These are phyloP conservation scores for Madoqua kirkii DNA, from an alignment of 2,113 vertebrate genomes.

Conservation along the genomic window DNA sequence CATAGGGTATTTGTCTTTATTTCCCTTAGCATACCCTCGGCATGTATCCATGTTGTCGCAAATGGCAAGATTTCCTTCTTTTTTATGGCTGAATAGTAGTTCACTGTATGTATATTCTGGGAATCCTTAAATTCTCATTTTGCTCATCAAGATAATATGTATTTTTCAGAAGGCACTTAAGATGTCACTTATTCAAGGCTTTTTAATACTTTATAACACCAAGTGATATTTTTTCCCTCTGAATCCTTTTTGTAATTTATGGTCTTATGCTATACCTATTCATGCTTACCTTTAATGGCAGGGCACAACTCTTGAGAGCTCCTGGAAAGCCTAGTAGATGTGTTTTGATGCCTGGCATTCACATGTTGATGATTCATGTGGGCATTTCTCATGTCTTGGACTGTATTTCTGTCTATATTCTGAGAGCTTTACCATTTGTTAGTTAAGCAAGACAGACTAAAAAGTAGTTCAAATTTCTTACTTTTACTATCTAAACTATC, in stretches of 20 bases:
- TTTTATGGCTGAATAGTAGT: background rate
- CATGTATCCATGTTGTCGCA: background rate
- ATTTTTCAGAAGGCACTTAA: background rate
- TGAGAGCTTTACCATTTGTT: background rate
- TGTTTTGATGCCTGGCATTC: background rate
- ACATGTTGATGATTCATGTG: background rate
- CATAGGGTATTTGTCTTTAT: background rate
- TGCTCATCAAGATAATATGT: background rate
- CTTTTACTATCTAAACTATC: background rate
- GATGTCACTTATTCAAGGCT: background rate
- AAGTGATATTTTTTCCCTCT: background rate
- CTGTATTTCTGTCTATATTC: background rate
- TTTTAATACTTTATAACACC: background rate
- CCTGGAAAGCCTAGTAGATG: background rate
- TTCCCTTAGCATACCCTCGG: background rate
- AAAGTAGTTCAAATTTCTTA: background rate
- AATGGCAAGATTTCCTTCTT: background rate
- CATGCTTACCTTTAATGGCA: background rate
- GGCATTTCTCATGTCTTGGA: background rate
- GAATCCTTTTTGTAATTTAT: background rate
- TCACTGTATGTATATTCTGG: background rate
- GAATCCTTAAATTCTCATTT: background rate
- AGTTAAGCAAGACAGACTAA: background rate
- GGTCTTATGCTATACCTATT: background rate
- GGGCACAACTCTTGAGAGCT: background rate